These are phyloP conservation scores for Larimichthys polyactis DNA, from an alignment of 2,113 vertebrate genomes.

Conservation along the genomic window DNA sequence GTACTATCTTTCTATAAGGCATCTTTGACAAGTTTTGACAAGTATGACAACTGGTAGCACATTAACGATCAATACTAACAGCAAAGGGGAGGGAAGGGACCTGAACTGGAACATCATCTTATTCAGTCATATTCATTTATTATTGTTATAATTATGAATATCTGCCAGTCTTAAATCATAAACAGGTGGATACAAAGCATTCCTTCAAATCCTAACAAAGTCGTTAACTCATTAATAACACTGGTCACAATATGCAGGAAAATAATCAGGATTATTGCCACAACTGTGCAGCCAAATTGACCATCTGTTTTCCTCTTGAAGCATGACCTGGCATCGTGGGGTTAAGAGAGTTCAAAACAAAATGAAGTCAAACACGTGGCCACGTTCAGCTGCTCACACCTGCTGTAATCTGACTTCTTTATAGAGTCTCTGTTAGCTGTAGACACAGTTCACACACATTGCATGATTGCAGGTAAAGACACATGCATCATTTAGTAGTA, in stretches of 20 bases:
- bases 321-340: neutral
- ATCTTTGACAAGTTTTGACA: neutral
- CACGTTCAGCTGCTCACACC: neutral
- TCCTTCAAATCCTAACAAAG: neutral
- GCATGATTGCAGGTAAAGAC: slow-evolving; percentile 1
- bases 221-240: neutral
- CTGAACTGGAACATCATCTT: neutral
- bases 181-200: neutral
- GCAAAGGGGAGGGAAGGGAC: neutral
- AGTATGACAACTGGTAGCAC: neutral
- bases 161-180: neutral
- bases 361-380: neutral
- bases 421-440: no score
- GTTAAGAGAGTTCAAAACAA: neutral
- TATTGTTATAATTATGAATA: neutral
- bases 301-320: slow-evolving; percentile 8
- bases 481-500: slow-evolving; percentile 3
- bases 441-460: neutral
- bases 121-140: neutral
- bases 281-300: neutral
- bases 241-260: neutral
- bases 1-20: neutral
- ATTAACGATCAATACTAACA: slow-evolving; percentile 1
- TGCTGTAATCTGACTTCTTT: neutral
- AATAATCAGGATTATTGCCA: slow-evolving; percentile 8